Conservation (phyloP, 2,888 invertebrate genomes). For the Yponomeuta cagnagella region DNA sequence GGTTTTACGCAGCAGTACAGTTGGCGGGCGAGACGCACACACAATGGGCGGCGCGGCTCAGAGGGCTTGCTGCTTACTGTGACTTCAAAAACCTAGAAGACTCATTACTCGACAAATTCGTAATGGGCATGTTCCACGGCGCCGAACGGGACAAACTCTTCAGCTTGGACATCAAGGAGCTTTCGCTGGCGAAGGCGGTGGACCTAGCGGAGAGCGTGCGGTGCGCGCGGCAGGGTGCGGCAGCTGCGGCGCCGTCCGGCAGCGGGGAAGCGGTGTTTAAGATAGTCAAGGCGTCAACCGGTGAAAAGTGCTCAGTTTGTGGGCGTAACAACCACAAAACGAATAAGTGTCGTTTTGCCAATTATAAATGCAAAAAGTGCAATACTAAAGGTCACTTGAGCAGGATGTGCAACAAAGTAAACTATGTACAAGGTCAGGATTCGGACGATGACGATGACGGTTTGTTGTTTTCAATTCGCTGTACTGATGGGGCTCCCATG, state of each 20-base stretch:
- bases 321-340: slow-evolving; percentile 25
- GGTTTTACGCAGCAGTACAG: slow-evolving; percentile 17
- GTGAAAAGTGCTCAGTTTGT: slow-evolving; percentile 23
- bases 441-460: slow-evolving; percentile 24
- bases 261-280: neutral
- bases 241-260: neutral
- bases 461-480: slow-evolving; percentile 23
- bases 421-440: slow-evolving; percentile 13
- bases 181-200: slow-evolving; percentile 17
- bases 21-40: slow-evolving; percentile 8
- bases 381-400: slow-evolving; percentile 23
- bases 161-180: slow-evolving; percentile 12
- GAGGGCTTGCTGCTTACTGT: slow-evolving; percentile 18
- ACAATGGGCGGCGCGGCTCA: slow-evolving; percentile 19
- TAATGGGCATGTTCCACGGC: slow-evolving; percentile 17
- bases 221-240: slow-evolving; percentile 8
- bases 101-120: slow-evolving; percentile 17
- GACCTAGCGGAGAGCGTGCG: neutral
- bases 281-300: neutral
- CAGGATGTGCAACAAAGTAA: slow-evolving; percentile 23
- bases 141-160: slow-evolving; percentile 18
- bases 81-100: slow-evolving; percentile 17
- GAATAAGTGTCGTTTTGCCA: slow-evolving; percentile 24
- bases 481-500: slow-evolving; percentile 22
- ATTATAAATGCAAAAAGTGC: slow-evolving; percentile 25